These are phyloP conservation scores for Phataginus tricuspis DNA, from an alignment of 2,797 vertebrate species.

Conservation along the genomic window DNA sequence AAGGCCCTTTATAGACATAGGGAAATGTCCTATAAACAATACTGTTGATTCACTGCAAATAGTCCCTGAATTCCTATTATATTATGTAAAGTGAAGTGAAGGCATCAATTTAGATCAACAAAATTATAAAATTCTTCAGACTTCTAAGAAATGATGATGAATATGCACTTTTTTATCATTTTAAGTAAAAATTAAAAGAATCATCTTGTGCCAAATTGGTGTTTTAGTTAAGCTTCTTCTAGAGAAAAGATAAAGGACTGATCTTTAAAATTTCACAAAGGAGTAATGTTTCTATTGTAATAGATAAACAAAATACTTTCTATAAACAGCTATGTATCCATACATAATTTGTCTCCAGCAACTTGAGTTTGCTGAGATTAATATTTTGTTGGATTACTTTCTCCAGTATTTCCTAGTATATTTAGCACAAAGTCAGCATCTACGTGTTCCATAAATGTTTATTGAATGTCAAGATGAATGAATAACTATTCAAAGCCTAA, in stretches of 20 bases:
- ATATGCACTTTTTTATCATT: not conserved
- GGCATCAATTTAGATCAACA: not conserved
- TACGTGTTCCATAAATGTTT: not conserved
- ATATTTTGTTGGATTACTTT: not conserved
- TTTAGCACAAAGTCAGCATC: not conserved
- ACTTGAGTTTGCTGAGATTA: not conserved
- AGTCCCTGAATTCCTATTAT: not conserved
- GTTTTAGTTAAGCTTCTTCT: not conserved
- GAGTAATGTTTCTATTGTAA: not conserved
- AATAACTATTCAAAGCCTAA: not conserved
- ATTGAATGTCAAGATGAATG: not conserved
- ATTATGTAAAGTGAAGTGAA: slow-evolving; percentile 23
- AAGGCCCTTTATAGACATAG: not conserved
- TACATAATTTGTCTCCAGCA: not conserved
- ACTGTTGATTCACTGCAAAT: slow-evolving; percentile 1
- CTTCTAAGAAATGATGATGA: not conserved
- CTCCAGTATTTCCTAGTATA: not conserved
- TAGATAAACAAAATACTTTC: not conserved
- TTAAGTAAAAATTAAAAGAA: slow-evolving; percentile 29
- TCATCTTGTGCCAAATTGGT: not conserved
- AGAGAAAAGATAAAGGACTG: not conserved
- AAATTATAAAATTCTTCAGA: not conserved
- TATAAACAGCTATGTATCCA: not conserved
- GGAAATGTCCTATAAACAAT: not conserved
- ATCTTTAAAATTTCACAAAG: not conserved